phyloP scores from a whole-genome alignment of 2,888 invertebrate genomes.

The Belgica antarctica region DNA sequence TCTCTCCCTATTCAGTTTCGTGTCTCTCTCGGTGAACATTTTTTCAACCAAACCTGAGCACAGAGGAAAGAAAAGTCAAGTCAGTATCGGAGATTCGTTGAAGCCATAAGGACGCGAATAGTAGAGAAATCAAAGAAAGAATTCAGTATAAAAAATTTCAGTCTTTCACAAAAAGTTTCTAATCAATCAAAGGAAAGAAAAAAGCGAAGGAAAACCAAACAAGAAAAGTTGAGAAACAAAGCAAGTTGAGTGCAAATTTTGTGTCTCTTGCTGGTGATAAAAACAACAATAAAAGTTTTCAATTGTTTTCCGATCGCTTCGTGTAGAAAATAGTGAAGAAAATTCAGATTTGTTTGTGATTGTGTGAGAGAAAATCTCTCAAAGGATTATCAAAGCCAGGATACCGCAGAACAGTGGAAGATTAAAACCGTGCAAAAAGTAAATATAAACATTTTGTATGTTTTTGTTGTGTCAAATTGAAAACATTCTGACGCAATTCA shows the following conservation, averaged over 20 bases:
- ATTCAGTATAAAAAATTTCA: neutral
- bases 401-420: neutral
- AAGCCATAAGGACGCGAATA: slow-evolving; percentile 10
- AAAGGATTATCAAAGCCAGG: slow-evolving; percentile 7
- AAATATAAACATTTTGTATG: neutral
- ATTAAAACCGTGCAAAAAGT: slow-evolving; percentile 7
- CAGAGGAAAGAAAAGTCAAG: slow-evolving; percentile 2
- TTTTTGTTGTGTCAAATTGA: neutral
- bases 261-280: slow-evolving; percentile 10
- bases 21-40: neutral
- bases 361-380: neutral
- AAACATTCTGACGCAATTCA: slow-evolving; percentile 8
- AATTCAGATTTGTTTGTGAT: slow-evolving; percentile 7
- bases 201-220: neutral
- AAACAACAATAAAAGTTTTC: neutral
- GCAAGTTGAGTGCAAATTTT: neutral
- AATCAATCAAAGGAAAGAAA: neutral
- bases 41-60: neutral
- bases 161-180: slow-evolving; percentile 17
- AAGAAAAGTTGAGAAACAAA: neutral
- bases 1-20: neutral
- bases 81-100: slow-evolving; percentile 10
- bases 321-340: slow-evolving; percentile 7
- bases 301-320: slow-evolving; percentile 18
- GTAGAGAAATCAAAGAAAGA: neutral